Evolutionary conservation across 2,888 invertebrate genomes (phyloP).

Genomic region (Phyto melanocephala): DNA sequence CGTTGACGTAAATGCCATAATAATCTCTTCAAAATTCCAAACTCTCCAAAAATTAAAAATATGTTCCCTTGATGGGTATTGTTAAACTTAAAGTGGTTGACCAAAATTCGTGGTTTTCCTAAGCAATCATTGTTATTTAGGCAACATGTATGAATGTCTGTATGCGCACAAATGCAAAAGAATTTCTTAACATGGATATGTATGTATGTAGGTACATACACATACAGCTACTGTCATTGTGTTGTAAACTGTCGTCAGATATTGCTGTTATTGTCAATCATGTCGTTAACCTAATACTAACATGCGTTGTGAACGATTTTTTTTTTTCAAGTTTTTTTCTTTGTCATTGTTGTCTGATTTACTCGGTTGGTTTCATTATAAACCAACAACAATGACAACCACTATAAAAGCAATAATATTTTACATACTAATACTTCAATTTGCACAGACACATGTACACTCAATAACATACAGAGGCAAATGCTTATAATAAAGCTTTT

Average conservation of each 20-base stretch:
- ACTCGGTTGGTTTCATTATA: slow-evolving; percentile 1
- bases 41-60: too few species aligned
- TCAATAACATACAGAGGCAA: too few species aligned
- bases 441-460: neutral
- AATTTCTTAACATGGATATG: neutral
- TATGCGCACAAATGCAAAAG: neutral
- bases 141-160: neutral
- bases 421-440: neutral
- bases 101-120: slow-evolving; percentile 42
- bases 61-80: neutral
- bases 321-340: neutral
- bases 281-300: slow-evolving; percentile 57
- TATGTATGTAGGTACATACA: neutral
- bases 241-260: slow-evolving; percentile 26
- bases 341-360: slow-evolving; percentile 23
- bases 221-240: neutral
- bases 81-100: slow-evolving; percentile 13
- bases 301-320: slow-evolving; percentile 27
- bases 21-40: too few species aligned
- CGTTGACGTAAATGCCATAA: too few species aligned
- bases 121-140: slow-evolving; percentile 3
- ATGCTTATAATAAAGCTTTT: neutral
- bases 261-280: slow-evolving; percentile 59
- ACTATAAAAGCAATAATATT: neutral
- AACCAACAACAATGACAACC: slow-evolving; percentile 7